Evolutionary conservation across 2,888 invertebrate genomes (phyloP).

Genomic region (Agrotis exclamationis): DNA sequence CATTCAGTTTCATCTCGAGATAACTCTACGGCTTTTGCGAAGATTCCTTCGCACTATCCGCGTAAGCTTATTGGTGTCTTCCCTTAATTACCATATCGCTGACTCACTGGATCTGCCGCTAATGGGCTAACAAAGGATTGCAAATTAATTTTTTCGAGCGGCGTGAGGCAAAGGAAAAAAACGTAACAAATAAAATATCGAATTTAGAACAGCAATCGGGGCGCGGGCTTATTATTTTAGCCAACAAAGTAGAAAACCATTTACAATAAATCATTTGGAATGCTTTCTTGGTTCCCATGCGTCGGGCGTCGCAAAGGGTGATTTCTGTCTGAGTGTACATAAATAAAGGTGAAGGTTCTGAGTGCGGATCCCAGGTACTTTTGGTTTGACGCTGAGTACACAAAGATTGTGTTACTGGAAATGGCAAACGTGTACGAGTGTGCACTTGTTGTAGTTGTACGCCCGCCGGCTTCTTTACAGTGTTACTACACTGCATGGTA

Average conservation of each 20-base stretch:
- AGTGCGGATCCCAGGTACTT: slow-evolving; percentile 88
- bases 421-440: slow-evolving; percentile 41
- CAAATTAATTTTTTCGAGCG: slow-evolving; percentile 83
- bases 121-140: slow-evolving; percentile 79
- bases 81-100: slow-evolving; percentile 75
- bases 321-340: slow-evolving; percentile 90
- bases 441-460: slow-evolving; percentile 26
- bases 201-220: slow-evolving; percentile 88
- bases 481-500: not conserved
- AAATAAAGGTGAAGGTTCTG: slow-evolving; percentile 90
- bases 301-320: slow-evolving; percentile 90
- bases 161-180: slow-evolving; percentile 81
- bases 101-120: slow-evolving; percentile 74
- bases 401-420: slow-evolving; percentile 66
- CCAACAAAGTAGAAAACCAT: slow-evolving; percentile 91
- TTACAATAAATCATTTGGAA: slow-evolving; percentile 91
- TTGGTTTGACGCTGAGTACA: slow-evolving; percentile 73
- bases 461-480: slow-evolving; percentile 23
- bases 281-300: slow-evolving; percentile 90
- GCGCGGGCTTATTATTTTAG: slow-evolving; percentile 89
- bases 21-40: slow-evolving; percentile 71
- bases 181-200: slow-evolving; percentile 85
- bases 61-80: slow-evolving; percentile 41
- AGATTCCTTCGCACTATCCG: slow-evolving; percentile 61
- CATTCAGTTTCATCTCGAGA: slow-evolving; percentile 81